A percentile compares a stretch with the other conserved stretches of the same genome.
Conservation (phyloP, 2,113 vertebrate genomes). For the Ceyx margarethae region DNA sequence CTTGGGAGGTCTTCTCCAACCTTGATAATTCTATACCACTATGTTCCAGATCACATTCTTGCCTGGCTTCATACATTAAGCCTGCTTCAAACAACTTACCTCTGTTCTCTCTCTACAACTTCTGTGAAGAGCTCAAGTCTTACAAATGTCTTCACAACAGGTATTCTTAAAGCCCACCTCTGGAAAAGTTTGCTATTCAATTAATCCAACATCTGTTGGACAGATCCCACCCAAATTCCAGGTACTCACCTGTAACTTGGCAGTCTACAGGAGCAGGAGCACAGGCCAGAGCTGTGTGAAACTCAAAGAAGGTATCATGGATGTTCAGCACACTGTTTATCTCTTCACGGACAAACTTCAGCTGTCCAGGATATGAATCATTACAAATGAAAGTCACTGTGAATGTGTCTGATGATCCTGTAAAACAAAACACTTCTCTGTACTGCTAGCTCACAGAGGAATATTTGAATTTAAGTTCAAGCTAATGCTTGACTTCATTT, state of each 20-base stretch:
- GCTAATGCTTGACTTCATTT: not conserved
- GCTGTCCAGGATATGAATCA: slow-evolving; percentile 70
- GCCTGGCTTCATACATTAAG: not conserved
- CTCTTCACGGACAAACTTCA: slow-evolving; percentile 81
- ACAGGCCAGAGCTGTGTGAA: slow-evolving; percentile 88
- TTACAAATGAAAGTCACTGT: slow-evolving; percentile 88
- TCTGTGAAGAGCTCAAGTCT: not conserved
- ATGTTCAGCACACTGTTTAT: slow-evolving; percentile 67
- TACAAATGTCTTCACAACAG: not conserved
- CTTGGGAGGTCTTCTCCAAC: no score
- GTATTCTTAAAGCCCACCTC: not conserved
- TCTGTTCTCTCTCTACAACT: not conserved
- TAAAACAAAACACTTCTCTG: not conserved
- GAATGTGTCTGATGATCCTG: slow-evolving; percentile 81
- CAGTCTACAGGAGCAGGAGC: slow-evolving; percentile 88
- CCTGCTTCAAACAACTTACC: not conserved
- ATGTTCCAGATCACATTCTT: not conserved
- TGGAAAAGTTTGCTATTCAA: not conserved
- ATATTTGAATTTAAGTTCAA: not conserved
- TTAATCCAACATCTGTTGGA: not conserved
- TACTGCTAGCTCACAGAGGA: not conserved
- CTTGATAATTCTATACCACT: not conserved
- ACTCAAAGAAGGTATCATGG: slow-evolving; percentile 86
- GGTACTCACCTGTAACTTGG: slow-evolving; percentile 79
- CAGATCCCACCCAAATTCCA: not conserved